These are phyloP conservation scores for Lithobates pipiens DNA, from an alignment of 2,797 vertebrate species.

Conservation along the genomic window DNA sequence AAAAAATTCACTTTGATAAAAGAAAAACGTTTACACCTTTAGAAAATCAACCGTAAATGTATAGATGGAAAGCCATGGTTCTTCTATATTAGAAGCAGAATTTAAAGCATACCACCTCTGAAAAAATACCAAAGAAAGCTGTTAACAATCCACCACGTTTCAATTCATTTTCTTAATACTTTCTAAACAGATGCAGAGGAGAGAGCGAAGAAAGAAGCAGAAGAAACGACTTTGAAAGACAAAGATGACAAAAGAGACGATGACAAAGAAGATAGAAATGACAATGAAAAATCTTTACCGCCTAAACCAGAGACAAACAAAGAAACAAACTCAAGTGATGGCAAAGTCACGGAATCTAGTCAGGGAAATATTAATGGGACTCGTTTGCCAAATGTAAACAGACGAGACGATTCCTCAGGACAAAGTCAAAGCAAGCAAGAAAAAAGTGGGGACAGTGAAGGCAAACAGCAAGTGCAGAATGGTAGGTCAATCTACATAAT, in stretches of 20 bases:
- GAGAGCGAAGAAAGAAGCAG: conserved; percentile 78
- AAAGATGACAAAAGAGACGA: conserved; percentile 75
- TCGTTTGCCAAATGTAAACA: conserved; percentile 64
- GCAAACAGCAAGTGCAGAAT: conserved; percentile 79
- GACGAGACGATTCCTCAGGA: conserved; percentile 66
- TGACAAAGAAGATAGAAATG: conserved; percentile 74
- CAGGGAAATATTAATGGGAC: conserved; percentile 67
- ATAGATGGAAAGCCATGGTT: too few relatives aligned
- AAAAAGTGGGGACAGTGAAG: conserved; percentile 70
- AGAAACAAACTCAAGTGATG: conserved; percentile 66
- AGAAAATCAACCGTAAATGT: too few relatives aligned
- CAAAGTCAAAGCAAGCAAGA: conserved; percentile 73
- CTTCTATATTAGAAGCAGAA: too few relatives aligned
- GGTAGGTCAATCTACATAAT: conserved; percentile 71
- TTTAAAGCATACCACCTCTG: background rate
- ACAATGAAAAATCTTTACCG: conserved; percentile 67
- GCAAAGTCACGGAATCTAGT: conserved; percentile 57
- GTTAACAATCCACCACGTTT: too few relatives aligned
- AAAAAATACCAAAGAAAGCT: background rate
- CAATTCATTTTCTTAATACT: background rate
- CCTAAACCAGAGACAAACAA: conserved; percentile 68
- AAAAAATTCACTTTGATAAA: too few relatives aligned
- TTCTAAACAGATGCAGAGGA: conserved; percentile 83
- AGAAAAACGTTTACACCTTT: too few relatives aligned
- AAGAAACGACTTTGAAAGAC: conserved; percentile 76